phyloP scores from a whole-genome alignment of 2,888 invertebrate genomes.

The Drosophila anomelani region DNA sequence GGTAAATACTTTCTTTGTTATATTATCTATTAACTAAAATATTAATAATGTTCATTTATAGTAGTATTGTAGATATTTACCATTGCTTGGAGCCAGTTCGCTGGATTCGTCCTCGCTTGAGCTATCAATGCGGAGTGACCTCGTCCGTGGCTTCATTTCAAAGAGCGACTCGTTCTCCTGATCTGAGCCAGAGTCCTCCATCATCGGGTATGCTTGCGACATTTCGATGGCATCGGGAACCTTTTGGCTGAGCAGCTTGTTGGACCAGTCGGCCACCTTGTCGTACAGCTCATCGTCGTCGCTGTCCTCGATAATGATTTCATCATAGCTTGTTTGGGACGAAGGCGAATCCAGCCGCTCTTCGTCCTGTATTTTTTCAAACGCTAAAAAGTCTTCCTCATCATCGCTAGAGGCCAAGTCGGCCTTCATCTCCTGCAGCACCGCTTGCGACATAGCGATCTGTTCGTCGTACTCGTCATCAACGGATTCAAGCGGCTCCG shows the following conservation, averaged over 20 bases:
- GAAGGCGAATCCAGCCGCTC: neutral
- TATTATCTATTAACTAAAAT: neutral
- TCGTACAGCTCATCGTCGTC: conserved; percentile 75
- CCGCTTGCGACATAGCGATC: conserved; percentile 74
- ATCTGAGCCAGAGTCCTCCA: conserved; percentile 21
- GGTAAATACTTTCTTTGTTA: neutral
- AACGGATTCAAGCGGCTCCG: neutral
- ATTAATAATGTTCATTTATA: too few species aligned
- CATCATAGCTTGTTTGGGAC: conserved; percentile 36
- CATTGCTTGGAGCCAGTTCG: neutral
- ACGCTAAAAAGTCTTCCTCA: conserved; percentile 18
- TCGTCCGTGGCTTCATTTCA: neutral
- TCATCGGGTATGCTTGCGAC: conserved; percentile 75
- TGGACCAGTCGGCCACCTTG: conserved; percentile 78
- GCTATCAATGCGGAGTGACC: conserved; percentile 27
- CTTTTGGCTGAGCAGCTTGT: conserved; percentile 75
- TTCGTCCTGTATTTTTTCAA: neutral
- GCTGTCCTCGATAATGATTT: conserved; percentile 64
- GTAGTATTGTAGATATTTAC: neutral
- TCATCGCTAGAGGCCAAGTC: conserved; percentile 57
- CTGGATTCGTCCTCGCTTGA: conserved; percentile 18
- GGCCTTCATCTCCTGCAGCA: conserved; percentile 78
- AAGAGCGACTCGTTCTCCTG: conserved; percentile 5
- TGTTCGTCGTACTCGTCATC: conserved; percentile 68
- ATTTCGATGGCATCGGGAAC: conserved; percentile 45